Conservation (phyloP, 2,113 vertebrate species). For the Indicator maculatus region DNA sequence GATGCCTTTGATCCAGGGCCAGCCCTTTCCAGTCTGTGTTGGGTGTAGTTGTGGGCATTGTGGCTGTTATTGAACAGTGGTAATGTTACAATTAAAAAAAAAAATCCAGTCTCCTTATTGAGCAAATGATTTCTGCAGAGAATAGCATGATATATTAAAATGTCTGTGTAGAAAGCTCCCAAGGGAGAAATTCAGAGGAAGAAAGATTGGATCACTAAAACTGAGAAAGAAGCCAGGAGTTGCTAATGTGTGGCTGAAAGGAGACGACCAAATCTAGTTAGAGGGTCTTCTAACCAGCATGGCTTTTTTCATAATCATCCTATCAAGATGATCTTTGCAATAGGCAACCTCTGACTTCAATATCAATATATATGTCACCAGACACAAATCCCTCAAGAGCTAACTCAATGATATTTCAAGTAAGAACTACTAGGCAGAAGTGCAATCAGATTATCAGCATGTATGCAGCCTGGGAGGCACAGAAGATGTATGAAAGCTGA, state of each 20-base stretch:
- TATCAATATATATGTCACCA: constrained; percentile 61
- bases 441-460: background rate
- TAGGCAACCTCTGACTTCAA: constrained; percentile 36
- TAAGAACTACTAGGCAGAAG: constrained; percentile 38
- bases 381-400: constrained; percentile 65
- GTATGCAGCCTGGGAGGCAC: constrained; percentile 5
- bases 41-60: rapidly evolving
- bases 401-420: constrained; percentile 55
- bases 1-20: background rate
- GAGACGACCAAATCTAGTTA: constrained; percentile 51
- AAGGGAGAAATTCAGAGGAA: constrained; percentile 49
- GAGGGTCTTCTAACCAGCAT: constrained; percentile 44
- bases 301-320: constrained; percentile 46
- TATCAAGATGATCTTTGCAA: constrained; percentile 52
- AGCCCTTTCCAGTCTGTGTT: background rate
- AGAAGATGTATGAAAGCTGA: background rate
- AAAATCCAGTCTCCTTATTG: constrained; percentile 33
- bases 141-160: constrained; percentile 42
- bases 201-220: constrained; percentile 65
- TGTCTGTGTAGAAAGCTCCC: constrained; percentile 36
- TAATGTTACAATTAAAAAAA: constrained; percentile 18
- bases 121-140: constrained; percentile 58
- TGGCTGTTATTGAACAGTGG: background rate
- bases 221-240: constrained; percentile 40
- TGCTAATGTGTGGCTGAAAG: constrained; percentile 20